Evolutionary conservation across 2,888 invertebrate species (phyloP).

Genomic region (Yponomeuta evonymella): DNA sequence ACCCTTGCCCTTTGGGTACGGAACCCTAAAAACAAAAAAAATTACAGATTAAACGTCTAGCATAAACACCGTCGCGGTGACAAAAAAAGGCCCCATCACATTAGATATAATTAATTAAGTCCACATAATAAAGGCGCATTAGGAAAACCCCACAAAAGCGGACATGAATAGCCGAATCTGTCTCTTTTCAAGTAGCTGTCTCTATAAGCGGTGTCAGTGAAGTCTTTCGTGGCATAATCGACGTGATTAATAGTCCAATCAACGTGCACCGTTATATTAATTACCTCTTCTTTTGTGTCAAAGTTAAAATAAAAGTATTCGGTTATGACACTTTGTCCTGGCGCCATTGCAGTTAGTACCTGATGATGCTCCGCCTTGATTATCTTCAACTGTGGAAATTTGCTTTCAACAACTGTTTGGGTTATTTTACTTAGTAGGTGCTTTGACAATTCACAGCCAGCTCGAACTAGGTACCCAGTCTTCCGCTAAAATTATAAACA

Average conservation of each 20-base stretch:
- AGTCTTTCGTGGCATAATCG: slow-evolving; percentile 48
- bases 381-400: background rate
- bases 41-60: background rate
- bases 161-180: slow-evolving; percentile 34
- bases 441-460: background rate
- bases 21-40: background rate
- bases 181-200: slow-evolving; percentile 54
- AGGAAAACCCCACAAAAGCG: slow-evolving; percentile 40
- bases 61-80: slow-evolving; percentile 28
- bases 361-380: background rate
- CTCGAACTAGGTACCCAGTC: background rate
- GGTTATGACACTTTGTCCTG: background rate
- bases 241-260: slow-evolving; percentile 51
- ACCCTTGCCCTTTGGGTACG: too few species aligned
- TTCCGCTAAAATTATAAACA: too few species aligned
- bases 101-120: slow-evolving; percentile 68
- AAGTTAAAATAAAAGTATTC: background rate
- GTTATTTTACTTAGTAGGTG: background rate
- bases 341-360: background rate
- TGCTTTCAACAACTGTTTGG: background rate
- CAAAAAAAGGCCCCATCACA: slow-evolving; percentile 44
- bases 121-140: slow-evolving; percentile 46
- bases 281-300: background rate
- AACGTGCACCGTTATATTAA: slow-evolving; percentile 21
- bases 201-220: slow-evolving; percentile 55